Evolutionary conservation across 1,140 invertebrate species (phyloP).

Genomic region (Megathymus violae): DNA sequence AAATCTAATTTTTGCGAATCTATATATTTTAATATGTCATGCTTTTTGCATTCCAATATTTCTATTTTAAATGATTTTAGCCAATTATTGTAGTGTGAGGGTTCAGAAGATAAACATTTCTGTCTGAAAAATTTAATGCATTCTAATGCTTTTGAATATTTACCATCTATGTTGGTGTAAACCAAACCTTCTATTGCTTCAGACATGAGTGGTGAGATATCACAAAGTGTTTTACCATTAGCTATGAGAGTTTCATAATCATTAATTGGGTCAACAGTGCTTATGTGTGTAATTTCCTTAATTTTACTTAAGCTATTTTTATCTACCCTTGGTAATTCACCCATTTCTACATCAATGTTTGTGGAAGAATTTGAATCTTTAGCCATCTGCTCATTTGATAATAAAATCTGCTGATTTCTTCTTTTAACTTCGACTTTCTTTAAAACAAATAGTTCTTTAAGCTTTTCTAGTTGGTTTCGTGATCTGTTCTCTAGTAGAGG

Average conservation of each 20-base stretch:
- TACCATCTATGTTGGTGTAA: constrained; percentile 64
- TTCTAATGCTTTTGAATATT: constrained; percentile 64
- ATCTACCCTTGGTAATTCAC: constrained; percentile 48
- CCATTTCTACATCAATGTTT: constrained; percentile 36
- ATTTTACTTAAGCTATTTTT: constrained; percentile 38
- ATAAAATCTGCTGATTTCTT: constrained; percentile 47
- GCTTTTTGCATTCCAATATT: constrained; percentile 57
- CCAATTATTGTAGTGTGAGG: constrained; percentile 74
- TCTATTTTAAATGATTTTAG: constrained; percentile 63
- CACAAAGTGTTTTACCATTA: constrained; percentile 52
- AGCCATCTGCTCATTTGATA: constrained; percentile 34
- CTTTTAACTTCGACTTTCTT: constrained; percentile 68
- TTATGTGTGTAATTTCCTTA: constrained; percentile 53
- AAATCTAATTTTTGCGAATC: constrained; percentile 60
- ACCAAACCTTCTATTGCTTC: constrained; percentile 73
- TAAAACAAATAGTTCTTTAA: constrained; percentile 70
- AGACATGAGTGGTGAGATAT: constrained; percentile 57
- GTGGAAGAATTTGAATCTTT: constrained; percentile 13
- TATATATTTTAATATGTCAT: constrained; percentile 58
- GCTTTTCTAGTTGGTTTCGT: constrained; percentile 60
- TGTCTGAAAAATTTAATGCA: constrained; percentile 62
- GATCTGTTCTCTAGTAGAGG: constrained; percentile 63
- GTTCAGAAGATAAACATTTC: constrained; percentile 63
- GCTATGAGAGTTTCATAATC: constrained; percentile 65
- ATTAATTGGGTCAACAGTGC: constrained; percentile 68